These are phyloP conservation scores for Arctopsyche grandis DNA, from an alignment of 1,140 invertebrate species.

Conservation along the genomic window DNA sequence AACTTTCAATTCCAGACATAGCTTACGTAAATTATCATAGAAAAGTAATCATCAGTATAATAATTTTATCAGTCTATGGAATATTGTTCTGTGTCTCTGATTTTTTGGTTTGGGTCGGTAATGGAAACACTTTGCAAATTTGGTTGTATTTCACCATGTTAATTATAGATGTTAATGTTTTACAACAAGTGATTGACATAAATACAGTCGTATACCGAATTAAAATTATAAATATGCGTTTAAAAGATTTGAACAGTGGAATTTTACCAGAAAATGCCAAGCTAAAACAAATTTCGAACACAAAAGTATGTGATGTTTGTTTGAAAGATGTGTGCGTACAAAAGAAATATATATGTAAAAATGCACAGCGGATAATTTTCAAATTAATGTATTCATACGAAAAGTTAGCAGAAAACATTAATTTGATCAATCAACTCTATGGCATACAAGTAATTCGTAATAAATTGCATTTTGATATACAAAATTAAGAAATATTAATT, in stretches of 20 bases:
- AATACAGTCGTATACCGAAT: neutral
- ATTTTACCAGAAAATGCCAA: too few species aligned
- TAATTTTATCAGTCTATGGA: neutral
- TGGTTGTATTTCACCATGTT: neutral
- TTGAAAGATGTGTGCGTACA: too few species aligned
- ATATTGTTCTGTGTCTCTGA: neutral
- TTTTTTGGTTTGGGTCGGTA: neutral
- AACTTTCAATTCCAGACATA: neutral
- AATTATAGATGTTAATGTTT: neutral
- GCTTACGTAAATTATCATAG: neutral
- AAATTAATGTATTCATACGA: neutral
- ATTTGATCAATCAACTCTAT: neutral
- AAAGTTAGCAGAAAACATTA: neutral
- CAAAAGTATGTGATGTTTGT: too few species aligned
- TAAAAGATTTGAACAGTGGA: neutral
- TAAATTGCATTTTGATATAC: too few species aligned
- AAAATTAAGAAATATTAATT: too few species aligned
- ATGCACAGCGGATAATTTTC: neutral
- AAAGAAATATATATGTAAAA: too few species aligned
- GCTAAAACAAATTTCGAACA: too few species aligned
- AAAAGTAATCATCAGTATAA: neutral
- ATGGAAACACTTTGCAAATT: neutral
- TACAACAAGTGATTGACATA: neutral
- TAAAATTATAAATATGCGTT: neutral
- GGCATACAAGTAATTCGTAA: neutral